Evolutionary conservation across 2,888 invertebrate genomes (phyloP).

Genomic region (Volucella zonaria): DNA sequence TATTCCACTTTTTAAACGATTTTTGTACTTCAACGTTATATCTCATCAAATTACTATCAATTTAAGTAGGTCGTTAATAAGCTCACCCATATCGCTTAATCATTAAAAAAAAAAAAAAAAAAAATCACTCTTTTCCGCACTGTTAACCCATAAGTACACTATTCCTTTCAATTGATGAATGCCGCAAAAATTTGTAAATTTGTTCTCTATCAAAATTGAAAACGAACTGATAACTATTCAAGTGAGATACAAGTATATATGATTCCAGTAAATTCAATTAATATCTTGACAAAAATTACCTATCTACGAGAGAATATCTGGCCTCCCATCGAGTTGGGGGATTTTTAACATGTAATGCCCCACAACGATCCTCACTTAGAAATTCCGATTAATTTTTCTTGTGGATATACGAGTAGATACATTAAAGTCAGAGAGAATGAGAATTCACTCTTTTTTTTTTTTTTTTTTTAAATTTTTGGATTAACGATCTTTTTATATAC

Average conservation of each 20-base stretch:
- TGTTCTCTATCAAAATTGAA: constrained; percentile 50
- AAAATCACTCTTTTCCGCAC: background rate
- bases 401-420: constrained; percentile 50
- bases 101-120: constrained; percentile 21
- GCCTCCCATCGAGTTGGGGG: constrained; percentile 33
- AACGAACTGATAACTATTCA: constrained; percentile 56
- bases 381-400: constrained; percentile 57
- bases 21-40: too few species aligned
- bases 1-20: too few species aligned
- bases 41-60: too few species aligned
- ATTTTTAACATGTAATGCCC: constrained; percentile 59
- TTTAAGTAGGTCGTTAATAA: too few species aligned
- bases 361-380: constrained; percentile 37
- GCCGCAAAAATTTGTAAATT: constrained; percentile 29
- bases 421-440: constrained; percentile 49
- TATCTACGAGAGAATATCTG: constrained; percentile 48
- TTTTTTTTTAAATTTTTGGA: background rate
- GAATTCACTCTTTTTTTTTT: constrained; percentile 25
- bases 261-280: constrained; percentile 29
- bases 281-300: constrained; percentile 57
- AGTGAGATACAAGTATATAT: constrained; percentile 62
- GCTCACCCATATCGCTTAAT: too few species aligned
- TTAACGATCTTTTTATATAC: too few species aligned
- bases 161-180: background rate
- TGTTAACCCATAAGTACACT: background rate